Conservation (phyloP, 2,797 vertebrate genomes). For the Pantherophis vulpinus region DNA sequence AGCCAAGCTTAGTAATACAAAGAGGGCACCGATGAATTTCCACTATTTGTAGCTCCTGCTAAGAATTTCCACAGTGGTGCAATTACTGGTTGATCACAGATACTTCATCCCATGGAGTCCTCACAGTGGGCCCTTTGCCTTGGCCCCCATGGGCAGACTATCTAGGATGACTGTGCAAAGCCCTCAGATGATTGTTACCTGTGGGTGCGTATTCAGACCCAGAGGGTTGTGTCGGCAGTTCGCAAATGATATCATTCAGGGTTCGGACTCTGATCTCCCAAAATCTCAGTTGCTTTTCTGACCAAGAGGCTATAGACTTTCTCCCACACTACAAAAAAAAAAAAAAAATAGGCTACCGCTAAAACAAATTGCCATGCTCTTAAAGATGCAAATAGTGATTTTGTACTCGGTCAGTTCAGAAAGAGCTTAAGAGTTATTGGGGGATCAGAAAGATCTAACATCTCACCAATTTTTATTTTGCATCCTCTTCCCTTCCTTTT, state of each 20-base stretch:
- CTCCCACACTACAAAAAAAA: background rate
- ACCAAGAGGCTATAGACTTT: background rate
- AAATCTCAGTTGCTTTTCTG: background rate
- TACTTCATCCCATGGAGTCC: background rate
- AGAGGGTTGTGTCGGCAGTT: background rate
- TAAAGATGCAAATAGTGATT: background rate
- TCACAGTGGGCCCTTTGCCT: background rate
- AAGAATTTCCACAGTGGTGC: background rate
- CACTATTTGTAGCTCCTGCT: background rate
- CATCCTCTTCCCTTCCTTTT: background rate
- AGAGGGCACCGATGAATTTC: background rate
- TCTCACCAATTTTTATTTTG: background rate
- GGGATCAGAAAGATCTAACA: background rate
- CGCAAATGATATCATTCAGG: background rate
- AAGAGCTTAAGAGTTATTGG: background rate
- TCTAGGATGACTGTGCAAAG: background rate
- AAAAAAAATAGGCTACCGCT: background rate
- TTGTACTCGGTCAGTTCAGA: background rate
- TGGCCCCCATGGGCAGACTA: background rate
- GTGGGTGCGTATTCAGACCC: background rate
- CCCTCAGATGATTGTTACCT: background rate
- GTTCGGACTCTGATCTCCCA: background rate
- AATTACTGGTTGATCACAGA: background rate
- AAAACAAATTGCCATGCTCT: background rate
- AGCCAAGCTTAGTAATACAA: background rate